These are phyloP conservation scores for Agrenia bidenticulata DNA, from an alignment of 2,888 invertebrate species.

Conservation along the genomic window DNA sequence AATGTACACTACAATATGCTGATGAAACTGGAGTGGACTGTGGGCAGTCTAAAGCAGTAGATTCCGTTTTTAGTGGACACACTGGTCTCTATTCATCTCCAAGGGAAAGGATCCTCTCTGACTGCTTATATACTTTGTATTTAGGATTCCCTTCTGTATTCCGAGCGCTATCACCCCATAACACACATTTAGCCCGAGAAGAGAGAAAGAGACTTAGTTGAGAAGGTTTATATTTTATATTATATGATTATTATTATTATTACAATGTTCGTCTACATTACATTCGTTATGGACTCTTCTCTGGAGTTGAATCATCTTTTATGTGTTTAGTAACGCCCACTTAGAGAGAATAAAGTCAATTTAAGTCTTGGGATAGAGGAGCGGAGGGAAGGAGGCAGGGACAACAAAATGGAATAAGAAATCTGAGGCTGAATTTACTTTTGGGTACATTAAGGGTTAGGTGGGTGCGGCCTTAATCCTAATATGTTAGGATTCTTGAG, in stretches of 20 bases:
- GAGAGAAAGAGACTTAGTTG: background rate
- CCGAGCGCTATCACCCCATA: background rate
- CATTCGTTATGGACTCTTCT: constrained; percentile 17
- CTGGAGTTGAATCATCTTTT: constrained; percentile 27
- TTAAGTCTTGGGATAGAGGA: background rate
- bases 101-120: too few species aligned
- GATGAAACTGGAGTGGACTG: too few species aligned
- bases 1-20: too few species aligned
- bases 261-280: constrained; percentile 7
- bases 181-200: constrained; percentile 3
- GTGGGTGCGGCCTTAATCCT: constrained; percentile 9
- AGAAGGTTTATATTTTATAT: background rate
- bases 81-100: too few species aligned
- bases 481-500: background rate
- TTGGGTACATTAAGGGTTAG: background rate
- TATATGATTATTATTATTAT: constrained; percentile 20
- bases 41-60: too few species aligned
- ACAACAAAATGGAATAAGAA: background rate
- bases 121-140: too few species aligned
- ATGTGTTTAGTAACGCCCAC: constrained; percentile 26
- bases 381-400: too few species aligned
- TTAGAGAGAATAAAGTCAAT: background rate
- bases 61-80: too few species aligned
- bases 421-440: background rate
- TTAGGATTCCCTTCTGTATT: too few species aligned